Conservation (phyloP, 2,888 invertebrate species). For the Stenichneumon culpator region DNA sequence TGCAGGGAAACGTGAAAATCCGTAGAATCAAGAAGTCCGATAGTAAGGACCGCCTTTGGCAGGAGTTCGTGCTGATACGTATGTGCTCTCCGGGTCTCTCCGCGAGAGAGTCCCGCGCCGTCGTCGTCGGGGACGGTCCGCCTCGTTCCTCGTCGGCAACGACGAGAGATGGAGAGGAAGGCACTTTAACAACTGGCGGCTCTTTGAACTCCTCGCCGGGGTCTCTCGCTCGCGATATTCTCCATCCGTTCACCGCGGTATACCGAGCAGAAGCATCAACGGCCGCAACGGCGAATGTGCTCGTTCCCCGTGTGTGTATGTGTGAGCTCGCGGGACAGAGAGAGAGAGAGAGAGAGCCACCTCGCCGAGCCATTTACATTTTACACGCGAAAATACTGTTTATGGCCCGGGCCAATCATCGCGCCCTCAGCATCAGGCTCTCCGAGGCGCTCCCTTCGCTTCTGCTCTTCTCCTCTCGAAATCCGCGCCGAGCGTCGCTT, state of each 20-base stretch:
- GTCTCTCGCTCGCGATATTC: constrained; percentile 68
- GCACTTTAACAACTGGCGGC: constrained; percentile 84
- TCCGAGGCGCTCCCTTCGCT: constrained; percentile 72
- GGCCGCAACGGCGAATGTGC: constrained; percentile 47
- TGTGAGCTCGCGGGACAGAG: constrained; percentile 23
- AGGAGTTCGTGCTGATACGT: constrained; percentile 13
- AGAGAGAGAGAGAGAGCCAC: constrained; percentile 56
- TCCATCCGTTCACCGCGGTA: constrained; percentile 16
- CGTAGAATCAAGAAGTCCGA: not conserved
- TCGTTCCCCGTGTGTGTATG: constrained; percentile 8
- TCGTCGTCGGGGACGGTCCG: constrained; percentile 59
- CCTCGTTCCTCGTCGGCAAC: constrained; percentile 71
- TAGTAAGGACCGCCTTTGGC: not conserved
- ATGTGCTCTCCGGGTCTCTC: constrained; percentile 38
- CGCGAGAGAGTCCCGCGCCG: constrained; percentile 36
- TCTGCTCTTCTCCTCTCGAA: constrained; percentile 50
- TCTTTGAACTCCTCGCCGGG: constrained; percentile 81
- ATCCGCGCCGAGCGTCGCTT: not conserved
- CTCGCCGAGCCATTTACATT: constrained; percentile 82
- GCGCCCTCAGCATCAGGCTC: constrained; percentile 74
- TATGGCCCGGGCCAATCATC: constrained; percentile 81
- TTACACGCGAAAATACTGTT: constrained; percentile 83
- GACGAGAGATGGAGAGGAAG: constrained; percentile 76
- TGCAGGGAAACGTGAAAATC: not conserved
- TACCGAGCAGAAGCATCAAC: constrained; percentile 47